Evolutionary conservation across 1,140 invertebrate species (phyloP).

Genomic region (Odontomachus brunneus): DNA sequence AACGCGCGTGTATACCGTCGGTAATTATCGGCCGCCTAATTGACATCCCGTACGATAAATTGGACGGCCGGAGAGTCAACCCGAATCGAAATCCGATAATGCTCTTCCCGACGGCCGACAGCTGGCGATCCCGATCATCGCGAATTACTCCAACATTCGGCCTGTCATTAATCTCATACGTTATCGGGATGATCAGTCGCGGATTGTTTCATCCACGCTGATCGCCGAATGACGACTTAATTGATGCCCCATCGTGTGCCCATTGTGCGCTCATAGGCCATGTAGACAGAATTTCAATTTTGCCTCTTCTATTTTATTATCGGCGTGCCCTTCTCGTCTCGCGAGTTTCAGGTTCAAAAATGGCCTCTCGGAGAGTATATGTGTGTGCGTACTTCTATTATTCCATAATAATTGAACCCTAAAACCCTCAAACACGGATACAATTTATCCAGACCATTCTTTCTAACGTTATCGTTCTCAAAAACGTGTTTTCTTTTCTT

Average conservation of each 20-base stretch:
- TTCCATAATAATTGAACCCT: too few relatives aligned
- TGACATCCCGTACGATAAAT: conserved; percentile 43
- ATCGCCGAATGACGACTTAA: conserved; percentile 5
- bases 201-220: neutral
- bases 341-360: too few relatives aligned
- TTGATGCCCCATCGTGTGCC: neutral
- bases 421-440: too few relatives aligned
- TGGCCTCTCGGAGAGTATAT: too few relatives aligned
- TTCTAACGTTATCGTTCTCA: too few relatives aligned
- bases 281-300: neutral
- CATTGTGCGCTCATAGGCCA: neutral
- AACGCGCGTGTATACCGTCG: neutral
- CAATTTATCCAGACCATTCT: too few relatives aligned
- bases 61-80: conserved; percentile 11
- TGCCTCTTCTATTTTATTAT: neutral
- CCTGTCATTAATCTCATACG: conserved; percentile 43
- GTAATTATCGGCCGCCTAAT: conserved; percentile 51
- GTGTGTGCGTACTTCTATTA: too few relatives aligned
- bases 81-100: conserved; percentile 40
- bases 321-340: too few relatives aligned
- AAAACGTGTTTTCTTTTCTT: too few relatives aligned
- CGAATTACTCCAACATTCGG: conserved; percentile 25
- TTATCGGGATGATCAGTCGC: conserved; percentile 40
- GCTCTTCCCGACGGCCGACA: conserved; percentile 27
- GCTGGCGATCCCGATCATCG: conserved; percentile 41